These are phyloP conservation scores for Mesocricetus auratus DNA, from an alignment of 2,113 vertebrate genomes.

Conservation along the genomic window DNA sequence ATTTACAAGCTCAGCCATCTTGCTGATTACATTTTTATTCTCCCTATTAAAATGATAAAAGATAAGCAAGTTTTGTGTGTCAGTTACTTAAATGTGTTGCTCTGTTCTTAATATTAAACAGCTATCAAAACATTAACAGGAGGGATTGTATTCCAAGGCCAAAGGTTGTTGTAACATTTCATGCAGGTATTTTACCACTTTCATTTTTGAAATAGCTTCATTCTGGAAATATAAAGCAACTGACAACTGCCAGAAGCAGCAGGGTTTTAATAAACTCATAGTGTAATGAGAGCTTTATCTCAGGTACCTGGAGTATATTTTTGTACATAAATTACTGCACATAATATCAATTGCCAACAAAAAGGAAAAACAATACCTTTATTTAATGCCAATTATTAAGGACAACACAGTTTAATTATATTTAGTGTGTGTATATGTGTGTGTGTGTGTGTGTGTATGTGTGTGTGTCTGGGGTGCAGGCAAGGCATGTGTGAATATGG, in stretches of 20 bases:
- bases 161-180: neutral
- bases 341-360: neutral
- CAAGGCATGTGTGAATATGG: neutral
- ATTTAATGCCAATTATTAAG: neutral
- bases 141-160: neutral
- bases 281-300: neutral
- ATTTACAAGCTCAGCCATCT: neutral
- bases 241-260: neutral
- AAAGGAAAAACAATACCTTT: neutral
- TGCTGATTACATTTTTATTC: neutral
- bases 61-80: neutral
- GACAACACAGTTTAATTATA: neutral
- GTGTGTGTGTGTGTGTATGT: neutral
- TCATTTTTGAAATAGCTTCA: neutral
- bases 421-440: neutral
- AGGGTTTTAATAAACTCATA: constrained; percentile 30
- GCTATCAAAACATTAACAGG: neutral
- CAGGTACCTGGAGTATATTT: neutral
- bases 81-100: neutral
- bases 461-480: neutral
- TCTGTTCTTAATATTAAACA: neutral
- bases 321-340: neutral
- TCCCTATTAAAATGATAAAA: neutral
- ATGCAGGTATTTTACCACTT: neutral
- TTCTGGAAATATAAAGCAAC: constrained; percentile 2